phyloP scores from a whole-genome alignment of 2,888 invertebrate species.

The Linnaemya tessellans region DNA sequence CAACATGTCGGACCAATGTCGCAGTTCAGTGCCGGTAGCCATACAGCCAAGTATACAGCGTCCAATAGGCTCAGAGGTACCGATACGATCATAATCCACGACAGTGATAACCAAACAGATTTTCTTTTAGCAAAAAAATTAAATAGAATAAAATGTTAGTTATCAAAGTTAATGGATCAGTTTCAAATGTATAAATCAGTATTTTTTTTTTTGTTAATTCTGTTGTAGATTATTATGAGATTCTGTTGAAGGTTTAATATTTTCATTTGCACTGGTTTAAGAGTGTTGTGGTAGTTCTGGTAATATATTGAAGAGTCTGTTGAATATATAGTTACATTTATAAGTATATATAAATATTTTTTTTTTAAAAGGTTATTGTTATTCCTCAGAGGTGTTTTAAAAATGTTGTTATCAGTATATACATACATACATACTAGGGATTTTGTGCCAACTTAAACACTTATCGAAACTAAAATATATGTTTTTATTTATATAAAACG shows the following conservation, averaged over 20 bases:
- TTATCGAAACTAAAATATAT: constrained; percentile 48
- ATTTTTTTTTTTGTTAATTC: constrained; percentile 27
- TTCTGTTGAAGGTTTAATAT: constrained; percentile 53
- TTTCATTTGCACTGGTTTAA: constrained; percentile 49
- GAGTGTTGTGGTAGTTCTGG: constrained; percentile 64
- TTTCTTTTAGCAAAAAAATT: constrained; percentile 87
- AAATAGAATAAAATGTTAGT: constrained; percentile 72
- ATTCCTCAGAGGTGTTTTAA: constrained; percentile 43
- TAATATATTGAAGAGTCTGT: constrained; percentile 64
- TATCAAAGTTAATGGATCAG: constrained; percentile 66
- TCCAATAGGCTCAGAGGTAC: constrained; percentile 99
- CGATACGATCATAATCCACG: constrained; percentile 99
- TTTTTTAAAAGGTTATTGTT: constrained; percentile 44
- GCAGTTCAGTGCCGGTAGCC: constrained; percentile 98
- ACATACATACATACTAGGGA: constrained; percentile 63
- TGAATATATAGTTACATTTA: constrained; percentile 56
- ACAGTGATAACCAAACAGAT: constrained; percentile 99
- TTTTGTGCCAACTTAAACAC: constrained; percentile 64
- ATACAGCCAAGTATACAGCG: constrained; percentile 98
- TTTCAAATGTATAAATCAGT: constrained; percentile 58
- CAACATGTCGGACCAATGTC: constrained; percentile 99
- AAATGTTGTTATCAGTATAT: constrained; percentile 27
- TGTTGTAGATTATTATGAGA: constrained; percentile 57
- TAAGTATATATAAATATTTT: constrained; percentile 21
- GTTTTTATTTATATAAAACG: constrained; percentile 11